Evolutionary conservation across 2,888 invertebrate genomes (phyloP), one percentile per base, ranked within the genome.

Genomic region (Pilophorus perplexus): DNA sequence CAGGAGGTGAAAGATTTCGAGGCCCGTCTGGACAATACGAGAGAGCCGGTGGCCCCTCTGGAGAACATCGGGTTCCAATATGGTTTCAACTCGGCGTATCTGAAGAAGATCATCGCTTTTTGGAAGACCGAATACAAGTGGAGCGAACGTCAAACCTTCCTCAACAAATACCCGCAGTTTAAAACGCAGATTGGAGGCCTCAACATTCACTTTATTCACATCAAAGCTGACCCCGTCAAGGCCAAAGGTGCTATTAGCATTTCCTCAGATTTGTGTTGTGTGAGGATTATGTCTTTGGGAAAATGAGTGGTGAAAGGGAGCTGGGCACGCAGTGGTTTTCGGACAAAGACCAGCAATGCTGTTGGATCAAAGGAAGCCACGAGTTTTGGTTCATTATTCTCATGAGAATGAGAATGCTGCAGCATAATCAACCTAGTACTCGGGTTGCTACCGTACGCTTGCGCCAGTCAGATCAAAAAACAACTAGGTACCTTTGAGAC

Each of bases 121-220:
- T 96, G 96, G 96, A 82, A 81, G 10, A 84, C 84, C 37, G 81
- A 82, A 28, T 93, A 89, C 75, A 82, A 90, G 72, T 90, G 88
- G 87, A 76, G 77, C 25, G 82, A 85, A 57, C 80, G 88, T 8
- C 86, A 90, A 74, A 75, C 77, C 2, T 81, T 81, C 66, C 77
- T 94, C n/a, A 93, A 93, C 74, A 79, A 82, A 68, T 87, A 85
- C 72, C 81, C 85, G 0, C 90, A 93, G 68, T 93, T 80, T 75
- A 82, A 80, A 52, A 92, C 91, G 0, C 83, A 85, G 66, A 85
- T 93, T 72, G 70, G 66, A 18, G 85, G 86, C 1, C 74, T 89
- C 68, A 82, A 84, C 71, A 81, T 93, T 64, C 92, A 93, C 76
- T 93, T 84, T 75, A 79, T 90, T 57, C 89, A 85, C 73, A 83